Evolutionary conservation across 2,797 vertebrate genomes (phyloP), one percentile per base, ranked within the genome.

Genomic region (Acipenser transmontanus): DNA sequence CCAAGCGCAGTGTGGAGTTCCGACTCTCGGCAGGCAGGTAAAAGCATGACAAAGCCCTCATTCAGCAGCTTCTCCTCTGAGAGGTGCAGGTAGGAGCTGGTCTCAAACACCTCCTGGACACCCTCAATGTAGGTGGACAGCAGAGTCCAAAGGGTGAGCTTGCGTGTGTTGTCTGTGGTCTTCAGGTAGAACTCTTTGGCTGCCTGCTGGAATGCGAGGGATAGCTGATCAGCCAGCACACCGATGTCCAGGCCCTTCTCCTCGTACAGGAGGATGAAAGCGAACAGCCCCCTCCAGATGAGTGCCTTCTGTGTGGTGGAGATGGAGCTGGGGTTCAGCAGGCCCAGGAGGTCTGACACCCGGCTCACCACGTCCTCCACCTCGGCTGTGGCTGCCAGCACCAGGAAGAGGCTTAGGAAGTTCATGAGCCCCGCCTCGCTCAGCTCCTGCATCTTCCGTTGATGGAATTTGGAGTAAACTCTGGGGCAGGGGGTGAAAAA

Each of bases 381-480:
- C 62, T 98, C 96, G 0, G 85, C 89, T 73, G 93, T 81, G 64
- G 76, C 68, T 17, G 93, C 92, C 76, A 98, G 81, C 65, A 95
- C 78, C 50, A 98, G 86, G 75, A 98, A 98, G 61, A 99, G 90
- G 66, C 82, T 85, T 78, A 99, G 90, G 72, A 98, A 98, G 83
- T 98, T 95, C 80, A 93, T 92, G 64, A 99, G 82, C 11, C 97
- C 96, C 2, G 90, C 80, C 79, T 97, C 95, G 0, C 93, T 93
- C 69, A 99, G 79, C 70, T 99, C 96, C 76, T 91, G 89, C 94
- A 98, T 98, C 81, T 94, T 94, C 77, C 87, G 94, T 51, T 89
- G 85, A 72, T 97, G 95, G 73, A 99, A 98, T 78, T 96, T 98
- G 47, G 96, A 98, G 84, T 95, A 99, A 84, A 99, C 94, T 82